phyloP scores from a whole-genome alignment of 2,113 vertebrate species.

The human (Homo sapiens) region GRCh38 chr15:47191001-47191500 shows the following conservation, averaged over 20 bases:
- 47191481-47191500: neutral
- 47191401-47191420: neutral
- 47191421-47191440: neutral
- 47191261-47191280: slow-evolving; percentile 7
- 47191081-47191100: no score
- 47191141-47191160: no score
- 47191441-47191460: neutral
- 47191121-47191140: no score
- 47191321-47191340: neutral
- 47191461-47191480: neutral
- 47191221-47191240: neutral
- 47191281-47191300: neutral
- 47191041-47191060: no score
- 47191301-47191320: neutral
- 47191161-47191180: neutral
- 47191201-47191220: neutral
- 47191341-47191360: neutral
- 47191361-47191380: neutral
- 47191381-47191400: neutral
- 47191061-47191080: no score
- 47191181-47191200: no score
- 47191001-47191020: no score
- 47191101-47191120: no score
- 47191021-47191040: no score
- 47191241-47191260: neutral